Evolutionary conservation across 1,140 invertebrate genomes (phyloP), one percentile per base, ranked within the genome.

Genomic region (Asobara japonica): DNA sequence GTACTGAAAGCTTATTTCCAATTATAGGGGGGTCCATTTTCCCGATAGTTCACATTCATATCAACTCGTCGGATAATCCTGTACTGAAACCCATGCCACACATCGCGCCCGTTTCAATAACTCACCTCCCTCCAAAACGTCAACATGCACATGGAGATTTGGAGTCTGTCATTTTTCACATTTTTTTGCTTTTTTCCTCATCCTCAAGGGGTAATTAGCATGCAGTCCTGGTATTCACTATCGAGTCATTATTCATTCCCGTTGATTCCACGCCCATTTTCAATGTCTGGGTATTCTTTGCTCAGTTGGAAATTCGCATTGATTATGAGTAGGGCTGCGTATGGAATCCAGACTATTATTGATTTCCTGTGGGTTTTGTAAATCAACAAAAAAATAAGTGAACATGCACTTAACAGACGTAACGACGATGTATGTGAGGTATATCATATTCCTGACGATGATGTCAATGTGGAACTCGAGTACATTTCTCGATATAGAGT

Each of bases 131-230:
- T 76, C 74, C 73, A n/a, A n/a, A n/a, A n/a, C n/a, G 75, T 78
- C 75, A 76, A 75, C 76, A 45, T 75, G 73, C 75, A 75, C 77
- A 76, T 78, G 72, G 75, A 75, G 71, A 2, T 76, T 78, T 78
- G 65, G 41, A 13, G 41, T 77, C 76, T 77, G 77, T 78, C 75
- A 75, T 77, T 78, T 75, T 71, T 72, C 77, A 69, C 68, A 71
- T 76, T 75, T 70, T 72, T 71, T 67, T 71, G 72, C 72, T 71
- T 67, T 68, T 31, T 48, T 56, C 18, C 18, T 45, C n/a, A 45
- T 11, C n/a, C 18, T 45, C 41, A 45, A 16, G 41, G 13, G 41
- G 41, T 45, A 45, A 45, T 45, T 45, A 45, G 41, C 41, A 45
- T 45, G 41, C 41, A 16, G 8, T 45, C n/a, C 2, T 7, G 41